Conservation (phyloP, 2,888 invertebrate species). For the Galeopsomyia nigrocyanea region DNA sequence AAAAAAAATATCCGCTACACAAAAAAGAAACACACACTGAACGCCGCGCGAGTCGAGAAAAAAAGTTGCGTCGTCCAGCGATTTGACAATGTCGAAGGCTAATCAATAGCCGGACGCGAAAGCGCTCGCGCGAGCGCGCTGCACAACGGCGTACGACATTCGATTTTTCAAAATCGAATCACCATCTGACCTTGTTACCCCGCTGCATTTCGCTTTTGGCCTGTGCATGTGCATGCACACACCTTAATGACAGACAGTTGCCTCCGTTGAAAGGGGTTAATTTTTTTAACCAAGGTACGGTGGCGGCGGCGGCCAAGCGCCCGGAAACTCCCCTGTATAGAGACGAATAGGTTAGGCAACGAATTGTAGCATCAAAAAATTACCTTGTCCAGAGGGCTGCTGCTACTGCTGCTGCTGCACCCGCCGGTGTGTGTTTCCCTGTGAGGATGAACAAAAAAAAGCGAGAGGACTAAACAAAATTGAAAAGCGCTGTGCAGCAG, state of each 20-base stretch:
- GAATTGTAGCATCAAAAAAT: constrained; percentile 49
- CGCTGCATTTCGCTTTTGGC: constrained; percentile 43
- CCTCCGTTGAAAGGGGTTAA: constrained; percentile 51
- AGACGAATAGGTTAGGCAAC: constrained; percentile 46
- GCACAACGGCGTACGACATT: constrained; percentile 49
- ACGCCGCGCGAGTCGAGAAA: constrained; percentile 54
- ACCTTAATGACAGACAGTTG: constrained; percentile 67
- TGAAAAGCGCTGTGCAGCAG: constrained; percentile 43
- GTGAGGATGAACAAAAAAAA: constrained; percentile 31
- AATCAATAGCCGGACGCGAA: constrained; percentile 67
- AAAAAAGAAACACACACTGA: background rate
- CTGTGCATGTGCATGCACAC: constrained; percentile 48
- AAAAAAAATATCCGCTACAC: background rate
- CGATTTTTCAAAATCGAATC: constrained; percentile 69
- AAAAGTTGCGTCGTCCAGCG: constrained; percentile 62
- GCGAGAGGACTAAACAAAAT: constrained; percentile 33
- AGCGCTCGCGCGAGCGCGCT: constrained; percentile 52
- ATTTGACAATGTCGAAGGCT: constrained; percentile 69
- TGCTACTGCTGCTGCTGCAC: background rate
- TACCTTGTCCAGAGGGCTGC: constrained; percentile 21
- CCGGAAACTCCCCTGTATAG: constrained; percentile 38
- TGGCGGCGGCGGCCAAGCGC: background rate
- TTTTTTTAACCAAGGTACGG: constrained; percentile 43
- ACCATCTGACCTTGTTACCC: constrained; percentile 68
- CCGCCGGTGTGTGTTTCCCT: background rate